phyloP scores from a whole-genome alignment of 2,113 vertebrate genomes.

The Hystrix brachyura region DNA sequence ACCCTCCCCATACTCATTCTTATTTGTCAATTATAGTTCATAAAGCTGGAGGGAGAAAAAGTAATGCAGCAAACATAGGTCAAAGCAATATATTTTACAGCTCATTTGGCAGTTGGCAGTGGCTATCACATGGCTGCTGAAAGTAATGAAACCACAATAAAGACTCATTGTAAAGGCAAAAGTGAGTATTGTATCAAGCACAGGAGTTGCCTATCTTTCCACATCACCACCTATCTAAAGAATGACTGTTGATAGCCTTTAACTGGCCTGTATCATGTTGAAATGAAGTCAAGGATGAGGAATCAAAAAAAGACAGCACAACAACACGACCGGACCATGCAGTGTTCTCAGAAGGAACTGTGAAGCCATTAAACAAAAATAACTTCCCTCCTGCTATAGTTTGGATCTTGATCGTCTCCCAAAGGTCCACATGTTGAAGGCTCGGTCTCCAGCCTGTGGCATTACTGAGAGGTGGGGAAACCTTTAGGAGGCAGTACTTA shows the following conservation, averaged over 20 bases:
- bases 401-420: not conserved
- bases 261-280: conserved; percentile 85
- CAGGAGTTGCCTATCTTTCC: conserved; percentile 93
- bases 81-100: conserved; percentile 16
- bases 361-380: not conserved
- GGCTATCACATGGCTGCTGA: not conserved
- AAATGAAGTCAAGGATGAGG: not conserved
- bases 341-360: not conserved
- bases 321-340: not conserved
- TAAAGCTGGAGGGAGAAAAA: not conserved
- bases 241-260: conserved; percentile 96
- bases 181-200: conserved; percentile 81
- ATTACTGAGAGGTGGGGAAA: not conserved
- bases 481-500: not conserved
- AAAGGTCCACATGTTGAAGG: not conserved
- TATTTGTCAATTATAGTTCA: not conserved
- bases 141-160: conserved; percentile 30
- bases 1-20: not conserved
- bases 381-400: not conserved
- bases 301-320: conserved; percentile 46
- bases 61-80: not conserved
- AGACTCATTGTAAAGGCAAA: not conserved
- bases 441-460: not conserved
- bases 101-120: conserved; percentile 4
- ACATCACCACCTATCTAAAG: conserved; percentile 90